A percentile compares a stretch with the other conserved stretches of the same genome.
Evolutionary conservation across 2,888 invertebrate genomes (phyloP).

Genomic region (Xylota segnis): DNA sequence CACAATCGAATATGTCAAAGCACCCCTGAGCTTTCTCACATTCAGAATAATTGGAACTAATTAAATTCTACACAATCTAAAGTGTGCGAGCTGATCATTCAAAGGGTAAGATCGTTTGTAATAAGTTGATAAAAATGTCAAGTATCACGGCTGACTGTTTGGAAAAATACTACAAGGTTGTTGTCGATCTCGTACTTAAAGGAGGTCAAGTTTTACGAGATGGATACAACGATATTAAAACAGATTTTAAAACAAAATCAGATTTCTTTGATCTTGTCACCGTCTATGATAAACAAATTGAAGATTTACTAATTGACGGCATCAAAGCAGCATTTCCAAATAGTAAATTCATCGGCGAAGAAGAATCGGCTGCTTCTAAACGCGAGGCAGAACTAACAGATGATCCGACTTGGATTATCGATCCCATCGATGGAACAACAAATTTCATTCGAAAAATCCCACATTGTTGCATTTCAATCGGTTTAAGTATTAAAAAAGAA

Average conservation of each 20-base stretch:
- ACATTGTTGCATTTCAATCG: slow-evolving; percentile 89
- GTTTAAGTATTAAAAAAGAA: slow-evolving; percentile 86
- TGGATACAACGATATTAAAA: slow-evolving; percentile 82
- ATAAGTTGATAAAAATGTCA: slow-evolving; percentile 29
- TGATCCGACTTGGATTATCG: slow-evolving; percentile 93
- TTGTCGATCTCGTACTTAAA: slow-evolving; percentile 81
- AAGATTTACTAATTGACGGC: slow-evolving; percentile 88
- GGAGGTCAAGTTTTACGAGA: slow-evolving; percentile 82
- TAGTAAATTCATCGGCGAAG: slow-evolving; percentile 93
- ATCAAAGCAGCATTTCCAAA: slow-evolving; percentile 86
- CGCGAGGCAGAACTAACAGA: slow-evolving; percentile 86
- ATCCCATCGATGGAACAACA: slow-evolving; percentile 95
- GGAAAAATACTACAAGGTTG: slow-evolving; percentile 81
- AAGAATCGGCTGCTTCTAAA: slow-evolving; percentile 84
- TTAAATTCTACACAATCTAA: slow-evolving; percentile 17
- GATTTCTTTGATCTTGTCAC: slow-evolving; percentile 91
- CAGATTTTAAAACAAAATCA: slow-evolving; percentile 85
- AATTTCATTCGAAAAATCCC: slow-evolving; percentile 92
- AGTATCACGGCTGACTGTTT: slow-evolving; percentile 56
- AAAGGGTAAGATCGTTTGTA: slow-evolving; percentile 24
- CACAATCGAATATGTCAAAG: slow-evolving; percentile 24
- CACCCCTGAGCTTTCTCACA: slow-evolving; percentile 41
- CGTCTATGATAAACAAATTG: slow-evolving; percentile 91
- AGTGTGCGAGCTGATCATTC: slow-evolving; percentile 32
- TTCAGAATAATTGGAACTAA: slow-evolving; percentile 40